These are phyloP conservation scores for Lutjanus argentimaculatus DNA, from an alignment of 2,797 vertebrate genomes.

Conservation along the genomic window DNA sequence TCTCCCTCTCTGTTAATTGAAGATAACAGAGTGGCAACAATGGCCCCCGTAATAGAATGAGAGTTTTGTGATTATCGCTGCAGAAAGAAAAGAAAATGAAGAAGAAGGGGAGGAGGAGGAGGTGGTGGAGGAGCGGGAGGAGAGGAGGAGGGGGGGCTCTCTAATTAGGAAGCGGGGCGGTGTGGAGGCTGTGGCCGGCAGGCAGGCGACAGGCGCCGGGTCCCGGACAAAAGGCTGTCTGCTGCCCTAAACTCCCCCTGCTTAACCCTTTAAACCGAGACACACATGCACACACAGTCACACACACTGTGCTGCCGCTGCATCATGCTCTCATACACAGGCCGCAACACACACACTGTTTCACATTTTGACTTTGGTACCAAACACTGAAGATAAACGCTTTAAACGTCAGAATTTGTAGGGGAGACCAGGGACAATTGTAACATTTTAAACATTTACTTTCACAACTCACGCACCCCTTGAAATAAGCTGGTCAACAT, in stretches of 20 bases:
- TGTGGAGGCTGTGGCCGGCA: slow-evolving; percentile 83
- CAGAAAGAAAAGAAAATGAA: slow-evolving; percentile 84
- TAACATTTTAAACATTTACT: too few relatives aligned
- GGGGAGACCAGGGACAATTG: neutral
- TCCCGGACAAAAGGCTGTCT: slow-evolving; percentile 88
- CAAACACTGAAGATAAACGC: neutral
- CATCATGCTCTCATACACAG: slow-evolving; percentile 17
- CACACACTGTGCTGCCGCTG: slow-evolving; percentile 44
- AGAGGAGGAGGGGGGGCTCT: slow-evolving; percentile 57
- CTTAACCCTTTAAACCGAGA: slow-evolving; percentile 85
- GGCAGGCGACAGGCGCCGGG: slow-evolving; percentile 89
- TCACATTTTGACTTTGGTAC: slow-evolving; percentile 11
- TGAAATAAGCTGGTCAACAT: too few relatives aligned
- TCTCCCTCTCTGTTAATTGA: slow-evolving; percentile 86
- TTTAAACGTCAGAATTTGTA: neutral
- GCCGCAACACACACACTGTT: neutral
- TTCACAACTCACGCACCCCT: too few relatives aligned
- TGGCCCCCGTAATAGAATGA: slow-evolving; percentile 82
- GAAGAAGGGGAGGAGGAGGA: slow-evolving; percentile 62
- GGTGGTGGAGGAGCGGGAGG: neutral
- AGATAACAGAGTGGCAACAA: slow-evolving; percentile 87
- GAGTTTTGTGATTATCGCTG: slow-evolving; percentile 82
- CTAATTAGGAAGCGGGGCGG: slow-evolving; percentile 86
- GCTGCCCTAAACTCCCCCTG: slow-evolving; percentile 85
- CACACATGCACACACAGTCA: slow-evolving; percentile 47